Evolutionary conservation across 2,797 vertebrate genomes (phyloP).

Genomic region (Anguilla megastoma): DNA sequence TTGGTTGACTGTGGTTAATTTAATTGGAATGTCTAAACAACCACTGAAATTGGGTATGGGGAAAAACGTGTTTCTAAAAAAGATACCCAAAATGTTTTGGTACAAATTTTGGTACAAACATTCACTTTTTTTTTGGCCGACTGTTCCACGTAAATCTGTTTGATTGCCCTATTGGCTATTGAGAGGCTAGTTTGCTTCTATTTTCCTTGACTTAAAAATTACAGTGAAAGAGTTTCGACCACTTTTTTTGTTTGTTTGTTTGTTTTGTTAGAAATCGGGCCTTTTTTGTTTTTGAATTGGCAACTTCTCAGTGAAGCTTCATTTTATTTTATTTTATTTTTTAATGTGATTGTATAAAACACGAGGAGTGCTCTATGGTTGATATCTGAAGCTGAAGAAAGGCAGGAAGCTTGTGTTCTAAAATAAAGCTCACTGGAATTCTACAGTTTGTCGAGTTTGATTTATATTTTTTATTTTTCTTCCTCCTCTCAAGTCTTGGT

Average conservation of each 20-base stretch:
- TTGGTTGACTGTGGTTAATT: conserved; percentile 54
- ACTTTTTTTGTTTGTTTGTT: conserved; percentile 2
- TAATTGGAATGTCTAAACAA: conserved; percentile 42
- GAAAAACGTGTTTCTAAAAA: conserved; percentile 44
- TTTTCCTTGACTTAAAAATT: conserved; percentile 48
- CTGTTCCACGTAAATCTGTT: not conserved
- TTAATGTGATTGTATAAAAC: conserved; percentile 10
- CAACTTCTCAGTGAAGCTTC: conserved; percentile 69
- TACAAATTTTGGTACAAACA: not conserved
- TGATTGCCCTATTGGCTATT: not conserved
- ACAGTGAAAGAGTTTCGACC: conserved; percentile 16
- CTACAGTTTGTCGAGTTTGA: conserved; percentile 31
- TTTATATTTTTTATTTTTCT: not conserved
- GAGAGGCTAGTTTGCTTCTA: conserved; percentile 40
- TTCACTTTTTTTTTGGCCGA: not conserved
- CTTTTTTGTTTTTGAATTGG: conserved; percentile 65
- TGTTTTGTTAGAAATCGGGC: conserved; percentile 51
- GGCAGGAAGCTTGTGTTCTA: conserved; percentile 72
- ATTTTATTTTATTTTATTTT: conserved; percentile 50
- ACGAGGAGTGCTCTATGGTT: conserved; percentile 50
- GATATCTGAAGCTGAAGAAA: conserved; percentile 55
- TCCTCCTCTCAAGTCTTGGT: not conserved
- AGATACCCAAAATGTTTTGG: conserved; percentile 59
- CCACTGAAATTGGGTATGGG: conserved; percentile 51
- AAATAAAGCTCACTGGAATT: conserved; percentile 99